Percentiles rank a stretch among this genome's conserved stretches.
Evolutionary conservation across 2,888 invertebrate species (phyloP).

Genomic region (Hyposoter didymator): DNA sequence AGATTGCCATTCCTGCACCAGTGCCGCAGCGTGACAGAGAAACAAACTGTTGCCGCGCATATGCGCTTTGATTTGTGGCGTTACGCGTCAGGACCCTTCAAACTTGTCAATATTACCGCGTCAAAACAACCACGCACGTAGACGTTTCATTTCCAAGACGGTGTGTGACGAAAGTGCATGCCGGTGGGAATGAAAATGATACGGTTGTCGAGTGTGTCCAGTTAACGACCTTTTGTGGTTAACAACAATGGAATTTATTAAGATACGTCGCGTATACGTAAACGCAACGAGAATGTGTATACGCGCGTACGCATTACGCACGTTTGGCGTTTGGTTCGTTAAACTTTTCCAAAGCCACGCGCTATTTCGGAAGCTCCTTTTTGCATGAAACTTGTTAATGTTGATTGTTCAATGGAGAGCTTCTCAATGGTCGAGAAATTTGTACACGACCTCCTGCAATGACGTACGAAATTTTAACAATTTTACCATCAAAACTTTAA

Average conservation of each 20-base stretch:
- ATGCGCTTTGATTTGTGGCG: conserved; percentile 22
- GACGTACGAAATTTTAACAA: no score
- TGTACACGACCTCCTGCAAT: no score
- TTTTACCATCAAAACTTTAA: no score
- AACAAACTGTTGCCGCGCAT: neutral
- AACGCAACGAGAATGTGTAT: neutral
- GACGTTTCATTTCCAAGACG: neutral
- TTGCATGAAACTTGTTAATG: no score
- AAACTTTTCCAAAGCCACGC: no score
- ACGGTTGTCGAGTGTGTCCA: conserved; percentile 75
- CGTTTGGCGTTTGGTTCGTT: neutral
- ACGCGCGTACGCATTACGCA: neutral
- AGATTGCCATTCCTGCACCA: neutral
- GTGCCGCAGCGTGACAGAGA: neutral
- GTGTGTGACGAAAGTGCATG: conserved; percentile 67
- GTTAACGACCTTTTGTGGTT: conserved; percentile 65
- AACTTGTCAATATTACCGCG: conserved; percentile 73
- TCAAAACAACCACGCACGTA: conserved; percentile 65
- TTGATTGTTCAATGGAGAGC: no score
- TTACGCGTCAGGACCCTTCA: conserved; percentile 22
- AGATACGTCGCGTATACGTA: neutral
- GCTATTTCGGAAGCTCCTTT: no score
- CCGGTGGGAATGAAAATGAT: conserved; percentile 73
- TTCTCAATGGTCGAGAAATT: no score
- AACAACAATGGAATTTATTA: conserved; percentile 67